A percentile compares a stretch with the other conserved stretches of the same genome.
Evolutionary conservation across 2,888 invertebrate species (phyloP).

Genomic region (Agonopterix alstromeriana): DNA sequence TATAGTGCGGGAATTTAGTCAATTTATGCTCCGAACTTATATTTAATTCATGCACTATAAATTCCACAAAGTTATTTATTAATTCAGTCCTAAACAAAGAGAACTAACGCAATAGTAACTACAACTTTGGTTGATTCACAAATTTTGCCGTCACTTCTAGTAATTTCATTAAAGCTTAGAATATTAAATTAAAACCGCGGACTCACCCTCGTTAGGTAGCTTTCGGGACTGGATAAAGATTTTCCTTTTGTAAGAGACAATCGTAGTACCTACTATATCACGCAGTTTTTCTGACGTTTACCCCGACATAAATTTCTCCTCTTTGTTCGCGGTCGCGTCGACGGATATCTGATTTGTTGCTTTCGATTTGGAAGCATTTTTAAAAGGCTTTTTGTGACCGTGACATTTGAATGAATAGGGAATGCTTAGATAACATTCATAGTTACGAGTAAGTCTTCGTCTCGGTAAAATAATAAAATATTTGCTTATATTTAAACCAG

Average conservation of each 20-base stretch:
- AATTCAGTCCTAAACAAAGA: constrained; percentile 15
- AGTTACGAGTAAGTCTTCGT: neutral
- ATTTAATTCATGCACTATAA: too few species aligned
- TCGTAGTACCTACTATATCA: constrained; percentile 11
- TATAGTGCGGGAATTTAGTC: too few species aligned
- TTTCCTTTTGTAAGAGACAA: constrained; percentile 21
- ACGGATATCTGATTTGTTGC: constrained; percentile 12
- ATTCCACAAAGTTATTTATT: constrained; percentile 10
- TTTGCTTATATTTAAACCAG: neutral
- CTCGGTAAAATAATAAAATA: neutral
- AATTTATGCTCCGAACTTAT: too few species aligned
- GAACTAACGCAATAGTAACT: neutral
- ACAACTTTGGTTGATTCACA: neutral
- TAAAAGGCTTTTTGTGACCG: constrained; percentile 1
- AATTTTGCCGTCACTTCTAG: neutral
- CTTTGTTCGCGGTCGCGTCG: constrained; percentile 4
- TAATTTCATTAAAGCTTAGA: constrained; percentile 5
- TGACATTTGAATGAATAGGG: neutral
- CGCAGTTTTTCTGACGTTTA: constrained; percentile 4
- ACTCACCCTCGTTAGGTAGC: constrained; percentile 21
- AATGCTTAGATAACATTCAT: neutral
- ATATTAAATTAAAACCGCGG: constrained; percentile 35
- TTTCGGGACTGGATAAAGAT: constrained; percentile 17
- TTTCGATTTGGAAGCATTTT: constrained; percentile 6
- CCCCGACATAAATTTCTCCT: constrained; percentile 1